Percentiles rank a stretch among this genome's conserved stretches.
phyloP scores from a whole-genome alignment of 2,888 invertebrate species.

The Strigamia maritima region DNA sequence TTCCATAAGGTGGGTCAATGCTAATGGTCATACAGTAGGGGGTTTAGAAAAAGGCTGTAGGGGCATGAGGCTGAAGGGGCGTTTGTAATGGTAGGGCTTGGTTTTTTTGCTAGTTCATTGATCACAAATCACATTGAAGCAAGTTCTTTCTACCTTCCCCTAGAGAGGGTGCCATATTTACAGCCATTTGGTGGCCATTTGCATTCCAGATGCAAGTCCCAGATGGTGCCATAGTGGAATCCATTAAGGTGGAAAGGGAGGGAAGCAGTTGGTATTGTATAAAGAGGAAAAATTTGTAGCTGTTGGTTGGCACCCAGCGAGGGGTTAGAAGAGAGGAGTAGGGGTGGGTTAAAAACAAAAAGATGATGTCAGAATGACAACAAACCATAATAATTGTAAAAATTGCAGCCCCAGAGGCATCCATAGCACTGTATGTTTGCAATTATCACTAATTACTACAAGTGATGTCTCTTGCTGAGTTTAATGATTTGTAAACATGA shows the following conservation, averaged over 20 bases:
- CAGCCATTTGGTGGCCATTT: constrained; percentile 34
- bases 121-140: constrained; percentile 34
- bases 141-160: constrained; percentile 34
- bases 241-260: constrained; percentile 34
- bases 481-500: constrained; percentile 19
- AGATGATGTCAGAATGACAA: constrained; percentile 32
- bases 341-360: constrained; percentile 19
- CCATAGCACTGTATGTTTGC: not conserved
- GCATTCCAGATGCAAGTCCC: constrained; percentile 34
- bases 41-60: not conserved
- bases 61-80: not conserved
- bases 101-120: constrained; percentile 34
- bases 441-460: constrained; percentile 28
- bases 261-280: constrained; percentile 30
- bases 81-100: constrained; percentile 28
- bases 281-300: constrained; percentile 29
- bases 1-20: constrained; percentile 25
- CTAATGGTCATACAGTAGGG: constrained; percentile 29
- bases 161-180: constrained; percentile 32
- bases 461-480: constrained; percentile 21
- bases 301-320: constrained; percentile 24
- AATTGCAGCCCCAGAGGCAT: not conserved
- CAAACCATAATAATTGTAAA: constrained; percentile 16
- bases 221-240: constrained; percentile 34
- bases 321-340: not conserved